Conservation (phyloP, 2,113 vertebrate species). For the Clarias magur region DNA sequence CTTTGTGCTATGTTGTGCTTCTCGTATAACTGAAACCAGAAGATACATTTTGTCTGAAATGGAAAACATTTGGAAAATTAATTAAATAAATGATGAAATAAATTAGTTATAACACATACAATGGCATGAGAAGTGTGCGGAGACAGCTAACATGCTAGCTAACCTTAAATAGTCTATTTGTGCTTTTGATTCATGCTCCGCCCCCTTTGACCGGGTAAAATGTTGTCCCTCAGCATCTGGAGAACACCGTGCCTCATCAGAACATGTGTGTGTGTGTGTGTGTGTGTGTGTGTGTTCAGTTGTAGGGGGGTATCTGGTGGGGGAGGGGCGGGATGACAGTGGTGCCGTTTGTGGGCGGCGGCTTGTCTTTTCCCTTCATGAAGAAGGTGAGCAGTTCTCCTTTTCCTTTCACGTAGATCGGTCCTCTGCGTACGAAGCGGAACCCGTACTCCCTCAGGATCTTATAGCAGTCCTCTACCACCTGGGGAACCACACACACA, state of each 20-base stretch:
- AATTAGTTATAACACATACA: not conserved
- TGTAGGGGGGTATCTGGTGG: slow-evolving; percentile 83
- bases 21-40: too few relatives aligned
- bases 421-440: slow-evolving; percentile 88
- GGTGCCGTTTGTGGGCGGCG: slow-evolving; percentile 70
- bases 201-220: not conserved
- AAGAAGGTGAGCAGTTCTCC: slow-evolving; percentile 95
- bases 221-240: not conserved
- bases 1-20: not conserved
- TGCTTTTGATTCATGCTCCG: not conserved
- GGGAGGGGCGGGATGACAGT: slow-evolving; percentile 75
- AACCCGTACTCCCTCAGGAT: slow-evolving; percentile 90
- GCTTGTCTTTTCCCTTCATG: slow-evolving; percentile 89
- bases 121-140: too few relatives aligned
- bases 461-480: slow-evolving; percentile 90
- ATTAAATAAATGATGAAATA: too few relatives aligned
- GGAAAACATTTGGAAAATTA: too few relatives aligned
- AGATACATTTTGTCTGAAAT: too few relatives aligned
- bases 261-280: not conserved
- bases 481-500: slow-evolving; percentile 70
- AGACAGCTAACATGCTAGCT: not conserved
- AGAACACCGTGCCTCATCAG: not conserved
- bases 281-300: slow-evolving; percentile 65
- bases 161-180: not conserved
- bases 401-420: slow-evolving; percentile 94